These are phyloP conservation scores for Apis cerana DNA, from an alignment of 1,140 invertebrate species.

Conservation along the genomic window DNA sequence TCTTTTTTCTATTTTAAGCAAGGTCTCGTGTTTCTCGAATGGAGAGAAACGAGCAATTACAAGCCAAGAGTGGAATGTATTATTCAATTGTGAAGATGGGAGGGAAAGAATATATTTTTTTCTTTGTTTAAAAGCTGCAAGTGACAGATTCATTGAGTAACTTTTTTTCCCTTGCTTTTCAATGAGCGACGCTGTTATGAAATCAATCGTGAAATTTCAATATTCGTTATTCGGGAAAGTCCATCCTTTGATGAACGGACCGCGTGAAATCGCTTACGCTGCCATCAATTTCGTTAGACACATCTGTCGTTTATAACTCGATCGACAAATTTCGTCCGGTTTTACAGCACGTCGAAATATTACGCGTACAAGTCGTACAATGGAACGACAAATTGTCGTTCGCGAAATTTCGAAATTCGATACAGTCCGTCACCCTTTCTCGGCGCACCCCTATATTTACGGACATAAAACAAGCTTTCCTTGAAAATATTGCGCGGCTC, in stretches of 20 bases:
- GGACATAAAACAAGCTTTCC: neutral
- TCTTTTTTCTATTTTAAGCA: too few species aligned
- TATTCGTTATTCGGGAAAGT: neutral
- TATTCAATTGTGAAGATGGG: neutral
- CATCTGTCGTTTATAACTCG: conserved; percentile 36
- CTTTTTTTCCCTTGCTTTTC: neutral
- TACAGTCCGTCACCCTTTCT: neutral
- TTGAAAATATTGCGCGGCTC: neutral
- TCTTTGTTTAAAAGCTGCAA: neutral
- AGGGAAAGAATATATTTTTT: neutral
- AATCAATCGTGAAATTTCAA: neutral
- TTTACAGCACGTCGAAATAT: conserved; percentile 20
- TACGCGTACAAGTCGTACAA: neutral
- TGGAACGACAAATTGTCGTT: conserved; percentile 23
- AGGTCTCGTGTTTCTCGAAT: neutral
- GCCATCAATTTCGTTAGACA: conserved; percentile 10
- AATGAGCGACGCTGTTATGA: neutral
- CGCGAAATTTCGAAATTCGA: conserved; percentile 18
- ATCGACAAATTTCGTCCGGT: conserved; percentile 6
- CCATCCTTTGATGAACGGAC: neutral
- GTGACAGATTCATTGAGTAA: neutral
- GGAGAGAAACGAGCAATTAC: neutral
- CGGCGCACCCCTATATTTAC: neutral
- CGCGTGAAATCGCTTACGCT: neutral
- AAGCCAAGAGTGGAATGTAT: neutral